Evolutionary conservation across 2,797 vertebrate species (phyloP), one percentile per base, ranked within the genome.

Genomic region (Enteromius afrohamiltoni): DNA sequence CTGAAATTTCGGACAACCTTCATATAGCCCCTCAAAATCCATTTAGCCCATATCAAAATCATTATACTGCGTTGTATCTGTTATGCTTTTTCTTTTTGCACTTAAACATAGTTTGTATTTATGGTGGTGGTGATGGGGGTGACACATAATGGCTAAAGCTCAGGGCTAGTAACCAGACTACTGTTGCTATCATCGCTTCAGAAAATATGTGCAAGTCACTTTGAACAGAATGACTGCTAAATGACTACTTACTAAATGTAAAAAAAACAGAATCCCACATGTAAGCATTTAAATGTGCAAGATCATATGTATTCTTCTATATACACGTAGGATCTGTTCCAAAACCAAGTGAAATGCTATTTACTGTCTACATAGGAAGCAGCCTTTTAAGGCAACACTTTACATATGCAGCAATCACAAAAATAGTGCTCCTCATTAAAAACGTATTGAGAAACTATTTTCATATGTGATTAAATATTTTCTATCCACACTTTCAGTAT

Each of bases 11-110:
- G 86, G 29, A 79, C 68, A 67, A 87, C 26, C 49, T 23, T 51
- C 82, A 45, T 86, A 83, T 79, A 89, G 79, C 70, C 80, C 47
- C 47, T 68, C 79, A 86, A 89, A 90, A 84, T 71, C 68, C 31
- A 21, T 86, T 71, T 45, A 47, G 40, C 64, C 2, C 13, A 51
- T 51, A 62, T 14, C 51, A 64, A 37, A 49, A 83, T 29, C 40
- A 70, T 70, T 49, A 60, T 60, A 34, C 23, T 53, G n/a, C 42
- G 16, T 23, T 78, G 3, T 49, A 62, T 40, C 26, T 64, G 68
- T 77, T 21, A 23, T 42, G 64, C 55, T 31, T 6, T 29, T 74
- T 47, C 4, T 49, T 62, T 77, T 53, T 42, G 60, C 13, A 8
- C 67, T 79, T 51, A 37, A 37, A 34, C 42, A 64, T 29, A 23